Evolutionary conservation across 2,797 vertebrate species (phyloP).

Genomic region (Australoheros facetus): DNA sequence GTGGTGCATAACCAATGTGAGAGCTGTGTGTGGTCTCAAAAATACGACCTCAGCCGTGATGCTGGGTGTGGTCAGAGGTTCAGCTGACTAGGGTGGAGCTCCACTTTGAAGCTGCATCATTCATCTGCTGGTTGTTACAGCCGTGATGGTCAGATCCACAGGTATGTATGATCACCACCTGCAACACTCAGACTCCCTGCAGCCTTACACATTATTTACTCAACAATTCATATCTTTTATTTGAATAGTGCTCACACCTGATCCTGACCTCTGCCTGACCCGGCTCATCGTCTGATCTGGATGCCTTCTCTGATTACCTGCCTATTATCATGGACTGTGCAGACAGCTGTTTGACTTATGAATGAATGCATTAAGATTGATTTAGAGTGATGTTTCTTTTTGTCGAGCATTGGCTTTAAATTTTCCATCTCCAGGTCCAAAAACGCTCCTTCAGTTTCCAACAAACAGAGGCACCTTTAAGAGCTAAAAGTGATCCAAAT

Average conservation of each 20-base stretch:
- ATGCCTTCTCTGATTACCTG: not conserved
- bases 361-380: not conserved
- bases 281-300: not conserved
- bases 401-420: not conserved
- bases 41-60: not conserved
- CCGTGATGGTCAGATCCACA: not conserved
- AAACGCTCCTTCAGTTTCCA: not conserved
- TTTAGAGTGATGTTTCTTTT: not conserved
- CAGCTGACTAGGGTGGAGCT: not conserved
- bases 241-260: not conserved
- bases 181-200: not conserved
- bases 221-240: not conserved
- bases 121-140: not conserved
- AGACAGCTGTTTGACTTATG: not conserved
- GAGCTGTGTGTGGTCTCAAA: not conserved
- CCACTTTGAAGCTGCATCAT: not conserved
- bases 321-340: not conserved
- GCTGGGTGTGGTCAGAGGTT: not conserved
- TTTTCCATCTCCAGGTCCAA: not conserved
- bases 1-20: not conserved
- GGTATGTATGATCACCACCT: not conserved
- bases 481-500: not conserved
- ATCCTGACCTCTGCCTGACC: slow-evolving; percentile 2
- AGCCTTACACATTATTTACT: not conserved
- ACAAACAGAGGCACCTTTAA: not conserved